Base-by-base conservation (phyloP, 2,113 vertebrate species). In the Archocentrus centrarchus region DNA sequence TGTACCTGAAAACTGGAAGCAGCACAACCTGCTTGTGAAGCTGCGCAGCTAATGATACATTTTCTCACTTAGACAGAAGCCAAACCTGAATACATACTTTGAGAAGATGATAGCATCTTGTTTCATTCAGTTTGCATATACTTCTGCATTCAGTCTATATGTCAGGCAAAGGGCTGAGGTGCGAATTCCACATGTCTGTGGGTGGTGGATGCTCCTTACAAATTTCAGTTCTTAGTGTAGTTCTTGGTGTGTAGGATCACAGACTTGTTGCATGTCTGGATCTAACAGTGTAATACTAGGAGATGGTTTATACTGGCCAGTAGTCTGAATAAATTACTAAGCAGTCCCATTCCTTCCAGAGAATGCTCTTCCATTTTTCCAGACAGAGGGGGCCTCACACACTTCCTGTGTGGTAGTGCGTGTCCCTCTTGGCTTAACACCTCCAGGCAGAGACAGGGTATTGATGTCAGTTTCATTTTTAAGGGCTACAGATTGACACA, bases 321-420 rank as follows among this genome's bases (percentile, higher is more conserved):
- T 13, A 24, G 30, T 76, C 50, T 76, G 93, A 86, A 93, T 91
- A 91, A 61, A 88, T 91, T 83, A 89, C 15, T 1, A 17, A 59
- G 59, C 24, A 35, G 77, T 89, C 59, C 20, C 61, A 32, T 76
- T 86, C 58, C 82, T 85, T 44, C 58, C 11, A 73, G 55, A 82
- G 88, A 87, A 73, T 90, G 77, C 37, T 82, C 81, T 88, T 86
- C 75, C 88, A 92, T 81, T 81, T 55, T 50, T 24, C 66, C 81
- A 93, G 90, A 86, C 88, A 13, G 80, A 83, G 64, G 77, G 86
- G 85, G 89, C 88, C 91, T 88, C 91, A 82, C 77, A 82, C 75
- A 86, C 86, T 93, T 89, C 89, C 89, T 92, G 37, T 83, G 62
- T 80, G 79, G 79, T 83, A 63, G 78, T 84, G 63, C 37, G 59